Conservation (phyloP, 2,888 invertebrate genomes). For the Himalopsyche japonica region DNA sequence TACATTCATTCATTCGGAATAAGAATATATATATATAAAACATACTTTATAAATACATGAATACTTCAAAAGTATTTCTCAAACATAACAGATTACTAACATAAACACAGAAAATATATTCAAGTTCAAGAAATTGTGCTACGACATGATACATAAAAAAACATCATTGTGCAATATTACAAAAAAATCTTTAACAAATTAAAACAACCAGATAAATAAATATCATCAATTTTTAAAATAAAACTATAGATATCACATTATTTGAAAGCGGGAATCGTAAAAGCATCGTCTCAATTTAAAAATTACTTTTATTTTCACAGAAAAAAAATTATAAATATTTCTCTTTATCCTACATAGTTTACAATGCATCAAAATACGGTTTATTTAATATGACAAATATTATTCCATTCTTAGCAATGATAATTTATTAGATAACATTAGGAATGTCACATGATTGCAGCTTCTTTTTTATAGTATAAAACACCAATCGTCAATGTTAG, state of each 20-base stretch:
- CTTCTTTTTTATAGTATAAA: neutral
- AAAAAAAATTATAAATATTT: neutral
- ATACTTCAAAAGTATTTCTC: neutral
- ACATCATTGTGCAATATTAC: neutral
- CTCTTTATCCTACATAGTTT: neutral
- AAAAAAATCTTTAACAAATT: neutral
- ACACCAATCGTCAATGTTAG: neutral
- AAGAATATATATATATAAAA: no score
- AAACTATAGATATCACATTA: neutral
- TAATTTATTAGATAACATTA: neutral
- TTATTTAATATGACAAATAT: neutral
- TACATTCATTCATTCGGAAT: no score
- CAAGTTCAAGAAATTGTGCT: conserved; percentile 2
- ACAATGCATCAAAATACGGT: neutral
- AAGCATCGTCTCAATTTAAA: neutral
- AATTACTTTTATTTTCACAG: neutral
- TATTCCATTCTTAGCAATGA: neutral
- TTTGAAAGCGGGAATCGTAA: neutral
- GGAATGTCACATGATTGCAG: neutral
- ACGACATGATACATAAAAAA: neutral
- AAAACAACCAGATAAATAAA: neutral
- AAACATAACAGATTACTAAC: neutral
- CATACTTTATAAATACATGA: no score
- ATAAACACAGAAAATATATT: neutral
- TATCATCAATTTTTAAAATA: neutral